Percentiles rank a stretch among this genome's conserved stretches.
These are phyloP conservation scores for Nomada fabriciana DNA, from an alignment of 2,888 invertebrate genomes.

Conservation along the genomic window DNA sequence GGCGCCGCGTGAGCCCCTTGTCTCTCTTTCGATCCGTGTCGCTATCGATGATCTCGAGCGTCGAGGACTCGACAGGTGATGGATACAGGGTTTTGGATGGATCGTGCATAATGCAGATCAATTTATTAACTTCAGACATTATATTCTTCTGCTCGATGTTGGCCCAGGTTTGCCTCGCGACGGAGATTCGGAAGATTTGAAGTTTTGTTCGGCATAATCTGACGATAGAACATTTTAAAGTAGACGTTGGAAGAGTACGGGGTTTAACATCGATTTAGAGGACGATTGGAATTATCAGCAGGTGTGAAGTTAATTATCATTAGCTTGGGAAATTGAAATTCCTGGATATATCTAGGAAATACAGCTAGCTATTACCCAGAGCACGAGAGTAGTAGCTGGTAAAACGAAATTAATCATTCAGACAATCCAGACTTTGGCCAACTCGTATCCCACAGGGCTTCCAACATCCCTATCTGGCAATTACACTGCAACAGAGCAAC, in stretches of 20 bases:
- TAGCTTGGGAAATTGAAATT: not conserved
- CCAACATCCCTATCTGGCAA: slow-evolving; percentile 6
- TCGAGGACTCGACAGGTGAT: not conserved
- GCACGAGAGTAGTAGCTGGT: slow-evolving; percentile 13
- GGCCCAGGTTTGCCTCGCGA: not conserved
- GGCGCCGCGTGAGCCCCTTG: slow-evolving; percentile 24
- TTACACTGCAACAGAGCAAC: not conserved
- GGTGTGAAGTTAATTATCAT: not conserved
- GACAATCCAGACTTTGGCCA: not conserved
- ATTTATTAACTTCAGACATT: not conserved
- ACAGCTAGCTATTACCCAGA: not conserved
- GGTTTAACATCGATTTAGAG: not conserved
- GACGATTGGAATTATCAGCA: not conserved
- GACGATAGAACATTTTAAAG: no score
- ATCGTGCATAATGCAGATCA: not conserved
- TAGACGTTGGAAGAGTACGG: no score
- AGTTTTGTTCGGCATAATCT: no score
- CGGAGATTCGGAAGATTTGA: not conserved
- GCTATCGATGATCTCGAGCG: slow-evolving; percentile 26
- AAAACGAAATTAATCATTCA: slow-evolving; percentile 28
- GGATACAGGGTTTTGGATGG: not conserved
- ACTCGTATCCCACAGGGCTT: not conserved
- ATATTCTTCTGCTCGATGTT: not conserved
- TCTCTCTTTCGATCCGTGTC: slow-evolving; percentile 4
- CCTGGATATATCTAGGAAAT: not conserved